phyloP scores from a whole-genome alignment of 1,140 invertebrate species.

The Orchesella cincta region DNA sequence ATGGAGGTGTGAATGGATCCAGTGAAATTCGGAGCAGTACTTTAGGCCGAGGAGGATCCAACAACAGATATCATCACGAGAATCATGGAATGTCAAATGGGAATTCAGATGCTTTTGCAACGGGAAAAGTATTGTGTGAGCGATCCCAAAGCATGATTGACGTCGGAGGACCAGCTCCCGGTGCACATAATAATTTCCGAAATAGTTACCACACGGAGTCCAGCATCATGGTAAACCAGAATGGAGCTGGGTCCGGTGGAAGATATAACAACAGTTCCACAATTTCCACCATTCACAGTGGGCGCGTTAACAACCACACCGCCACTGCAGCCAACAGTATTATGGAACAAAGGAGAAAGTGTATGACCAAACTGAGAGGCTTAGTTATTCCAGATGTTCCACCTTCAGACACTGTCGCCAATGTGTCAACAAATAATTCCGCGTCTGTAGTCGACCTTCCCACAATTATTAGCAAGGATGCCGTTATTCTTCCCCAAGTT shows the following conservation, averaged over 20 bases:
- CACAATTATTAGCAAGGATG: slow-evolving; percentile 73
- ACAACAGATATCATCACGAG: background rate
- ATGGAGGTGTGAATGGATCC: background rate
- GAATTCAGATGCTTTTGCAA: background rate
- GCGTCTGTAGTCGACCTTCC: slow-evolving; percentile 67
- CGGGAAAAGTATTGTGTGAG: slow-evolving; percentile 41
- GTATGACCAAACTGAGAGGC: slow-evolving; percentile 78
- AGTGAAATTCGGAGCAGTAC: background rate
- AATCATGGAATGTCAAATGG: background rate
- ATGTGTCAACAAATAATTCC: slow-evolving; percentile 39
- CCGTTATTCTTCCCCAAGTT: slow-evolving; percentile 55
- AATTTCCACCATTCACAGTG: slow-evolving; percentile 24
- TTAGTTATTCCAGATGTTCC: slow-evolving; percentile 78
- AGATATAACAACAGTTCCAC: slow-evolving; percentile 48
- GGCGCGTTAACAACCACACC: no score
- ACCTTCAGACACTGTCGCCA: background rate
- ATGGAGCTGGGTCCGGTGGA: slow-evolving; percentile 44
- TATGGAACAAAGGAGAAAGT: slow-evolving; percentile 76
- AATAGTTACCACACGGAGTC: slow-evolving; percentile 55
- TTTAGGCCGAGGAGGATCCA: background rate
- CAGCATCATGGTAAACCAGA: slow-evolving; percentile 45
- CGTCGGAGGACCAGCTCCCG: slow-evolving; percentile 44
- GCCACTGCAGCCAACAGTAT: slow-evolving; percentile 54
- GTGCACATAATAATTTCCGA: slow-evolving; percentile 54
- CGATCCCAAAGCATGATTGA: slow-evolving; percentile 53